Conservation (phyloP, 2,797 vertebrate species). For the Podarcis lilfordi region DNA sequence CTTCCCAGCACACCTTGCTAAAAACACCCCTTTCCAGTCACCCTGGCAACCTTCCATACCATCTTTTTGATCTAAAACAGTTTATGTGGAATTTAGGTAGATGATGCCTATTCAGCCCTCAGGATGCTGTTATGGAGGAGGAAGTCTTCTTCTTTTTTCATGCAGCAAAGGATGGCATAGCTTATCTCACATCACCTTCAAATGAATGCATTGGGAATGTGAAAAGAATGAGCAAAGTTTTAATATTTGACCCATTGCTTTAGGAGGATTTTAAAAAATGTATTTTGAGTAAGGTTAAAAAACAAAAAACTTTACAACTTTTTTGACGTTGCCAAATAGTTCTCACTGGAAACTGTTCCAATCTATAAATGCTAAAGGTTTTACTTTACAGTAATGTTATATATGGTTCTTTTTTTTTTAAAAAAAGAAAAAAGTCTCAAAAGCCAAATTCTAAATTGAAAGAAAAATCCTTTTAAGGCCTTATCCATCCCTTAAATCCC, state of each 20-base stretch:
- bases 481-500: conserved; percentile 3
- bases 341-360: neutral
- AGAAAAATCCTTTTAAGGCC: conserved; percentile 5
- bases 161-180: neutral
- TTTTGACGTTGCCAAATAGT: neutral
- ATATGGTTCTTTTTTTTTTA: neutral
- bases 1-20: no score
- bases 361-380: conserved; percentile 20
- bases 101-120: neutral
- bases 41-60: neutral
- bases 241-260: neutral
- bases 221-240: neutral
- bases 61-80: neutral
- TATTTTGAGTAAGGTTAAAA: neutral
- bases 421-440: neutral
- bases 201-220: neutral
- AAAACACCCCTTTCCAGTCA: no score
- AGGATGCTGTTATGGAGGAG: neutral
- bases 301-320: neutral
- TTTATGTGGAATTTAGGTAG: neutral
- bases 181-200: neutral
- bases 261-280: neutral
- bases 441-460: conserved; percentile 4
- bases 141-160: neutral
- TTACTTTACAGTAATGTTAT: conserved; percentile 13